Evolutionary conservation across 1,140 invertebrate species (phyloP).

Genomic region (Zaprionus inermis): DNA sequence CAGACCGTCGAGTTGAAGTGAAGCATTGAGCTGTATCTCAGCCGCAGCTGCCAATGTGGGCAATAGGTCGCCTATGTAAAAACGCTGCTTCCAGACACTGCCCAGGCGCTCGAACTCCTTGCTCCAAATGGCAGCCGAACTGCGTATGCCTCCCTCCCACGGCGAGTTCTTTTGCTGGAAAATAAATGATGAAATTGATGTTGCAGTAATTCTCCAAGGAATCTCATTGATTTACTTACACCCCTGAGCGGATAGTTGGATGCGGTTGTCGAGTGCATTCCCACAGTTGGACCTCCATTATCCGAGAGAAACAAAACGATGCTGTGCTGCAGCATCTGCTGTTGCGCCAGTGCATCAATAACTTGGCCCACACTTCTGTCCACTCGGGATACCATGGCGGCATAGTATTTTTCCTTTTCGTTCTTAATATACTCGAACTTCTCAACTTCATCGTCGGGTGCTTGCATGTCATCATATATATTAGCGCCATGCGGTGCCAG

Average conservation of each 20-base stretch:
- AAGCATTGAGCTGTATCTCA: slow-evolving; percentile 82
- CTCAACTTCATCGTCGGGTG: slow-evolving; percentile 89
- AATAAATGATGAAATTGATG: not conserved
- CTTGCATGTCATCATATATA: slow-evolving; percentile 89
- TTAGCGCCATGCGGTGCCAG: slow-evolving; percentile 92
- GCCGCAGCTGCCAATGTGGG: slow-evolving; percentile 90
- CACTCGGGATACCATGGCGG: slow-evolving; percentile 93
- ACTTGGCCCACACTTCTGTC: slow-evolving; percentile 93
- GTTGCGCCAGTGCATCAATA: slow-evolving; percentile 87
- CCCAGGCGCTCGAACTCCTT: slow-evolving; percentile 86
- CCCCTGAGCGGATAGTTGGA: slow-evolving; percentile 95
- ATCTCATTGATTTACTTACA: slow-evolving; percentile 83
- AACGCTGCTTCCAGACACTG: slow-evolving; percentile 89
- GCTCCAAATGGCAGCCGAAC: slow-evolving; percentile 92
- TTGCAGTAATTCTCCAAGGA: not conserved
- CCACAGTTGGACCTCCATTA: slow-evolving; percentile 91
- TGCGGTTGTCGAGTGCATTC: slow-evolving; percentile 89
- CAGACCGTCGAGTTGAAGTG: slow-evolving; percentile 88
- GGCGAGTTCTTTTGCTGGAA: slow-evolving; percentile 89
- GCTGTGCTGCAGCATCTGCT: slow-evolving; percentile 89
- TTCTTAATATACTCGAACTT: slow-evolving; percentile 91
- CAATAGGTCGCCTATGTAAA: slow-evolving; percentile 94
- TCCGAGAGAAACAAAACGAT: slow-evolving; percentile 90
- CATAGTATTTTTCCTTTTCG: slow-evolving; percentile 89
- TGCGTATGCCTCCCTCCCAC: slow-evolving; percentile 94